Evolutionary conservation across 2,888 invertebrate species (phyloP).

Genomic region (Aricia artaxerxes): DNA sequence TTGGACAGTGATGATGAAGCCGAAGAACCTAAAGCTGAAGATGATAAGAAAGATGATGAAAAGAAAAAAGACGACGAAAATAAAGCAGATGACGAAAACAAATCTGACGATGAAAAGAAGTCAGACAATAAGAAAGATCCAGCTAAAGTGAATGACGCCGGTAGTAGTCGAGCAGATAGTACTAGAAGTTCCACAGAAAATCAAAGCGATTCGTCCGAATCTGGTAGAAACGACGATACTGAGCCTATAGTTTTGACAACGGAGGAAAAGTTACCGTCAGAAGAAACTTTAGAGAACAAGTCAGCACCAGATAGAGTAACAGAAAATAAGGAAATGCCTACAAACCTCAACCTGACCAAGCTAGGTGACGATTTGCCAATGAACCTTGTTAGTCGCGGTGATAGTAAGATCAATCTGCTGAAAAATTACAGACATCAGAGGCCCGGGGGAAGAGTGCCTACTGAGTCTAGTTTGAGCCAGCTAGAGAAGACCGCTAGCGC

Average conservation of each 20-base stretch:
- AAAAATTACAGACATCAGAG: conserved; percentile 77
- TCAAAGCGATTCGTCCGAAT: conserved; percentile 35
- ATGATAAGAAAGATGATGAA: conserved; percentile 29
- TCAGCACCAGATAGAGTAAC: conserved; percentile 33
- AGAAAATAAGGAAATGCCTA: conserved; percentile 45
- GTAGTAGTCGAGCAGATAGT: conserved; percentile 18
- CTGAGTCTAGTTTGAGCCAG: conserved; percentile 70
- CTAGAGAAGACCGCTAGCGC: conserved; percentile 71
- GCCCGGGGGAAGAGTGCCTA: conserved; percentile 56
- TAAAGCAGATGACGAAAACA: conserved; percentile 28
- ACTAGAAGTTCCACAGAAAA: conserved; percentile 28
- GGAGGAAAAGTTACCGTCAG: conserved; percentile 68
- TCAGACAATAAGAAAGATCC: conserved; percentile 29
- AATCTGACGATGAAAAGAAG: conserved; percentile 26
- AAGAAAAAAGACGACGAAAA: conserved; percentile 31
- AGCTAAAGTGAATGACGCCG: conserved; percentile 33
- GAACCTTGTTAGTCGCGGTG: conserved; percentile 52
- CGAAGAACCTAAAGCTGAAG: conserved; percentile 34
- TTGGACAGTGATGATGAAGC: conserved; percentile 68
- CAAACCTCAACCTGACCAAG: conserved; percentile 39
- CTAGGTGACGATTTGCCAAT: conserved; percentile 46
- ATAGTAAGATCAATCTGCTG: conserved; percentile 68
- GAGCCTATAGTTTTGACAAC: conserved; percentile 64
- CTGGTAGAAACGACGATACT: conserved; percentile 35
- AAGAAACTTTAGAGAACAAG: conserved; percentile 64